phyloP scores from a whole-genome alignment of 2,888 invertebrate genomes.

The Diadromus collaris region DNA sequence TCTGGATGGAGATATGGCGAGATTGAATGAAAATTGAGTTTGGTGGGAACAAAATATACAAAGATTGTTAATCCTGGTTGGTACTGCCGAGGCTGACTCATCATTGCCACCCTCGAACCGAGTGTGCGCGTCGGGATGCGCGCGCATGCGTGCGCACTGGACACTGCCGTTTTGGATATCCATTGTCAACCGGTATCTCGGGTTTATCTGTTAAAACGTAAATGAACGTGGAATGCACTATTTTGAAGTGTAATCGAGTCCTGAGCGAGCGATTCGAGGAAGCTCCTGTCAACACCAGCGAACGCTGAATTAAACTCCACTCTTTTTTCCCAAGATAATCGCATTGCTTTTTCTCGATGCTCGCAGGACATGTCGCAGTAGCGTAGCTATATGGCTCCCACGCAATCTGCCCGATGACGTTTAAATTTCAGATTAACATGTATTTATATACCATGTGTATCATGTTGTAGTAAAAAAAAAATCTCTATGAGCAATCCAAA shows the following conservation, averaged over 20 bases:
- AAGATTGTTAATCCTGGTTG: conserved; percentile 14
- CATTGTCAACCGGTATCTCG: conserved; percentile 39
- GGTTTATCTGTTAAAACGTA: conserved; percentile 26
- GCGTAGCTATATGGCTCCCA: conserved; percentile 17
- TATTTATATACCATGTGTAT: background rate
- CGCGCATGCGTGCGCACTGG: conserved; percentile 32
- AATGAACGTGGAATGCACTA: conserved; percentile 35
- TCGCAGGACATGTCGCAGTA: conserved; percentile 39
- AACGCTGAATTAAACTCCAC: background rate
- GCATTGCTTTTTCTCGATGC: conserved; percentile 9
- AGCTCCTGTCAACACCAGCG: background rate
- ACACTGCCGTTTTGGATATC: conserved; percentile 19
- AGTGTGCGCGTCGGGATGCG: conserved; percentile 33
- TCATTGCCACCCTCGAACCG: conserved; percentile 21
- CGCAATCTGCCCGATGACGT: background rate
- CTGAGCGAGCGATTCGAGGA: background rate
- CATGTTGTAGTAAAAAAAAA: background rate
- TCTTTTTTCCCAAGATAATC: conserved; percentile 4
- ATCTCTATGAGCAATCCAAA: background rate
- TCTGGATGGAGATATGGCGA: background rate
- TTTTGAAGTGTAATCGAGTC: conserved; percentile 17
- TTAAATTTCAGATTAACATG: background rate
- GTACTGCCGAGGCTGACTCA: conserved; percentile 35
- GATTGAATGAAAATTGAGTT: conserved; percentile 3
- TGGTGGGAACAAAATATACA: background rate